Conservation (phyloP, 1,140 invertebrate genomes). For the Cydia fagiglandana region DNA sequence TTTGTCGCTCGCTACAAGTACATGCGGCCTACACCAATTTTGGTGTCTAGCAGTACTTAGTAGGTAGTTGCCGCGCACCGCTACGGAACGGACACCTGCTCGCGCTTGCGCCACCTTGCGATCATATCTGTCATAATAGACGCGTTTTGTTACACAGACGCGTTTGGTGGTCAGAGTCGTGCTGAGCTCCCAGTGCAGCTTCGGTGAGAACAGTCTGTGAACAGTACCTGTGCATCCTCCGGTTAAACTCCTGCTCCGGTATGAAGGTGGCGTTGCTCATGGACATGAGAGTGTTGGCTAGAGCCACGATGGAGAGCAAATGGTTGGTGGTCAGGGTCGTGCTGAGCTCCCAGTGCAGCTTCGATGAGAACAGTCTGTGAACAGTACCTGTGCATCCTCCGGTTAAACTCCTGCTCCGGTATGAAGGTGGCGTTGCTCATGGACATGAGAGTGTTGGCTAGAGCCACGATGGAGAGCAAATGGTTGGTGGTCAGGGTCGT, state of each 20-base stretch:
- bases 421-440: slow-evolving; percentile 98
- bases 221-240: slow-evolving; percentile 85
- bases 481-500: slow-evolving; percentile 97
- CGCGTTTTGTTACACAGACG: too few species aligned
- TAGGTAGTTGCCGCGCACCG: too few species aligned
- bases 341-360: slow-evolving; percentile 97
- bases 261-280: slow-evolving; percentile 98
- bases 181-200: slow-evolving; percentile 97
- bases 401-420: slow-evolving; percentile 88
- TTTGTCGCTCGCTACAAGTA: too few species aligned
- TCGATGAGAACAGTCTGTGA: slow-evolving; percentile 88
- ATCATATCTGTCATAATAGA: too few species aligned
- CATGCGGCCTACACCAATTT: too few species aligned
- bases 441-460: slow-evolving; percentile 99
- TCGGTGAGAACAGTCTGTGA: slow-evolving; percentile 88
- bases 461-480: too few species aligned
- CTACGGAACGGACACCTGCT: too few species aligned
- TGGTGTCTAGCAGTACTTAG: too few species aligned
- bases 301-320: too few species aligned
- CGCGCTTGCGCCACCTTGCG: too few species aligned
- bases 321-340: slow-evolving; percentile 97
- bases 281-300: slow-evolving; percentile 99
- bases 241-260: slow-evolving; percentile 88
- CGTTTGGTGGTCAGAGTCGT: slow-evolving; percentile 97
- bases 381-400: slow-evolving; percentile 85